Conservation (phyloP, 2,113 vertebrate genomes). For the Toxostoma redivivum region DNA sequence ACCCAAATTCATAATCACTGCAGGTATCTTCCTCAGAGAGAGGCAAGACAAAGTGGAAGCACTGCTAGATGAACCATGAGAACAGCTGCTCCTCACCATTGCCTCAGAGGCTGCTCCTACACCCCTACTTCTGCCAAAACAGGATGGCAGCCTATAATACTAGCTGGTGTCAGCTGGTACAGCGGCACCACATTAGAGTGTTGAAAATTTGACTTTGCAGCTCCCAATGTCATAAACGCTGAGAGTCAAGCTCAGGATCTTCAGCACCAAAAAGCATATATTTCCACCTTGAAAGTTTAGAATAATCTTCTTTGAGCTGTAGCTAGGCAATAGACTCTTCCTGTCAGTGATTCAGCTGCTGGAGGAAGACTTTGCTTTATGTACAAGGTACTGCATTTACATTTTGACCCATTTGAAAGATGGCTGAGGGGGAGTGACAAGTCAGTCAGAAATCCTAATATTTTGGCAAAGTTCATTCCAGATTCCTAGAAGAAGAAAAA, state of each 20-base stretch:
- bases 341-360: neutral
- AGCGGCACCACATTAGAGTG: neutral
- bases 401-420: constrained; percentile 24
- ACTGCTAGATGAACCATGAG: neutral
- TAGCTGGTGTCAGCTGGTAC: neutral
- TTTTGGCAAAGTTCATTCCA: constrained; percentile 8
- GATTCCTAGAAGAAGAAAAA: neutral
- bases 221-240: neutral
- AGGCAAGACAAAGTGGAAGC: neutral
- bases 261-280: neutral
- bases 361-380: neutral
- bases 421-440: neutral
- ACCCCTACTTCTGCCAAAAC: neutral
- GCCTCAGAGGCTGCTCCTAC: neutral
- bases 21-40: neutral
- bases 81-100: neutral
- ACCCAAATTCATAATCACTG: neutral
- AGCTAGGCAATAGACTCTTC: neutral
- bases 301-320: neutral
- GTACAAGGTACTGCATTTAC: neutral
- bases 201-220: neutral
- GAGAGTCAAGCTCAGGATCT: neutral
- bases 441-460: constrained; percentile 7
- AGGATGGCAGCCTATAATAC: neutral
- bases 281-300: neutral